Conservation (phyloP, 2,888 invertebrate species). For the Minunthozetes semirufus region DNA sequence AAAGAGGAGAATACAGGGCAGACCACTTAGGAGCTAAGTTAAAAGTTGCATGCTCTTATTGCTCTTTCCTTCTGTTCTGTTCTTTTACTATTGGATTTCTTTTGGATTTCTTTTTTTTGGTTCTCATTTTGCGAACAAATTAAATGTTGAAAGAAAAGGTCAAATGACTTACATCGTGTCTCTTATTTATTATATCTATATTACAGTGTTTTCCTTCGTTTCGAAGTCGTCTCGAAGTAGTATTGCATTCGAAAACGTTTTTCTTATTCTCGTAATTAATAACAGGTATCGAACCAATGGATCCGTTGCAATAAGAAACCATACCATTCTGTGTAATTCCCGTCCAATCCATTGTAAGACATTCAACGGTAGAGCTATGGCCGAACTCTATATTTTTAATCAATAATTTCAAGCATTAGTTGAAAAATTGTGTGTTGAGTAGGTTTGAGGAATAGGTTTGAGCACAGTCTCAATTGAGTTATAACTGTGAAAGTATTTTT, state of each 20-base stretch:
- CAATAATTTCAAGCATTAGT: no score
- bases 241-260: background rate
- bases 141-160: background rate
- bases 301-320: background rate
- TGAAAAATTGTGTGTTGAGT: no score
- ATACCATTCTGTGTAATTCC: background rate
- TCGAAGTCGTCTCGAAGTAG: background rate
- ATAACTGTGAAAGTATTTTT: no score
- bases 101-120: no score
- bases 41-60: no score
- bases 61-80: no score
- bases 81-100: no score
- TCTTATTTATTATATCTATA: background rate
- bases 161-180: conserved; percentile 4
- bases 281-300: background rate
- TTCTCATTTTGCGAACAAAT: no score
- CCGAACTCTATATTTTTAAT: background rate
- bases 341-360: background rate
- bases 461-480: no score
- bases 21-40: no score
- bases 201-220: background rate
- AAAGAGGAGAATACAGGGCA: background rate
- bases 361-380: conserved; percentile 16
- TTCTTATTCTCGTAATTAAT: conserved; percentile 13
- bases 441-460: no score